Evolutionary conservation across 2,888 invertebrate genomes (phyloP), one percentile per base, ranked within the genome.

Genomic region (Cybosia mesomella): DNA sequence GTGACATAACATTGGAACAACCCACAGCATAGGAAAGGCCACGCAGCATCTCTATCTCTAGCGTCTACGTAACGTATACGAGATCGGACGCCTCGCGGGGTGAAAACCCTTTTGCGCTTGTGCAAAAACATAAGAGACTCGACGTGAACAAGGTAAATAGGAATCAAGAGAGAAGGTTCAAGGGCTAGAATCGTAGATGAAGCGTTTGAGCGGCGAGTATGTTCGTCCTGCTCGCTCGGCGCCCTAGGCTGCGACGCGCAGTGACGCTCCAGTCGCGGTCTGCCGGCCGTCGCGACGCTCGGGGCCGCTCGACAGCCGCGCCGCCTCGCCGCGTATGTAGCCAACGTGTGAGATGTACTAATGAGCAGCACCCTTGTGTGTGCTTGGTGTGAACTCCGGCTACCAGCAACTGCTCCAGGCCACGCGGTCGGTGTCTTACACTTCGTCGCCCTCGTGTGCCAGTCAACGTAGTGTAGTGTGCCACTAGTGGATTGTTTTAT

Each of bases 201-300:
- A 83, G 88, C 82, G 88, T 85, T 83, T 83, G 81, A 84, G 77
- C 83, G 84, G 79, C 77, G 85, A 76, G 87, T 93, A 92, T 91
- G 84, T 89, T 89, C 88, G 94, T 94, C 94, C 91, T 89, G 92
- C 93, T 94, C 95, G 86, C 91, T 85, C 93, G 89, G 86, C 90
- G 92, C 91, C 89, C 91, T 90, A 91, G 92, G 91, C 90, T 91
- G 93, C 91, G 91, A 88, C 92, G 93, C 92, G 91, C 92, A 89
- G 88, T 89, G 90, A 87, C 92, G 93, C 91, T 91, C 92, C 94
- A 95, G 94, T 95, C 95, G 94, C 94, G 93, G 93, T 94, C 91
- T 89, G 94, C 92, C 94, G 94, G 94, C 94, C 94, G 93, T 91
- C 92, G 94, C 94, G 94, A 94, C 93, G 93, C 91, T 92, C 87